Percentiles rank a stretch among this genome's conserved stretches.
Evolutionary conservation across 2,113 vertebrate species (phyloP).

Genomic region (Ciconia boyciana): DNA sequence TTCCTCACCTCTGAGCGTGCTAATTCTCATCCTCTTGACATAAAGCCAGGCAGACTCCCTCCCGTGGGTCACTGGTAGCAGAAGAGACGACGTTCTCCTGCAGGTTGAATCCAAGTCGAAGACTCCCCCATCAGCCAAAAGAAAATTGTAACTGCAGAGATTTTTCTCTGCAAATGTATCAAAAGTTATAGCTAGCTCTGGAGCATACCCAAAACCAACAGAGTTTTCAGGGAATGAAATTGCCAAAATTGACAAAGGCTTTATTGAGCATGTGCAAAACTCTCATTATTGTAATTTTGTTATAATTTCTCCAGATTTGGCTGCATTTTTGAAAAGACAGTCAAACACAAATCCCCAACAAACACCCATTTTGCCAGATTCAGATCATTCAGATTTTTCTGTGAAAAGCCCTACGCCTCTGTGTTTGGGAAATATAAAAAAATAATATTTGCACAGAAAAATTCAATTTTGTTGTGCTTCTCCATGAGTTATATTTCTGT

Average conservation of each 20-base stretch:
- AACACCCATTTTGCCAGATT: background rate
- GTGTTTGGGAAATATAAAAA: background rate
- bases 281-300: background rate
- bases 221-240: background rate
- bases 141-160: background rate
- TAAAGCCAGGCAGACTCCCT: background rate
- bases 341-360: background rate
- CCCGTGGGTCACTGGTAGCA: rapidly evolving
- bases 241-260: background rate
- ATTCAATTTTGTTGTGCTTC: background rate
- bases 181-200: background rate
- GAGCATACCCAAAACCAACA: background rate
- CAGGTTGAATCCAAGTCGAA: background rate
- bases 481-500: background rate
- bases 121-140: background rate
- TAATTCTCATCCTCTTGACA: background rate
- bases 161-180: background rate
- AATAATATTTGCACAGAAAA: background rate
- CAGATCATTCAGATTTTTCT: background rate
- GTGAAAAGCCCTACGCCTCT: background rate
- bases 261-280: background rate
- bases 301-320: background rate
- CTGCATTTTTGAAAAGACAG: background rate
- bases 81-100: background rate
- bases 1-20: background rate